Conservation (phyloP, 1,140 invertebrate species). For the Hylaeus volcanicus region DNA sequence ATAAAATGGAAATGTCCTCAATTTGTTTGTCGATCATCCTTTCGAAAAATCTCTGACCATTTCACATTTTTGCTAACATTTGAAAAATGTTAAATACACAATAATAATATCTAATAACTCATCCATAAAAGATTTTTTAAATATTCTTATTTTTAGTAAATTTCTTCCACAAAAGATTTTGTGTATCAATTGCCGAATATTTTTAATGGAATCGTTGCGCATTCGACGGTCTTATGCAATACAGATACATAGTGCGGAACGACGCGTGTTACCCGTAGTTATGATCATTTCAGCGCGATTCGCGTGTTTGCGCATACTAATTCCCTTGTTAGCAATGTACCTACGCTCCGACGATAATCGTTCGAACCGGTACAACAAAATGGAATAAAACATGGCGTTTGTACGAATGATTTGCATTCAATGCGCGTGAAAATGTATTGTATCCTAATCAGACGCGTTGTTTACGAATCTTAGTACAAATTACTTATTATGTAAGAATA, state of each 20-base stretch:
- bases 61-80: too few species aligned
- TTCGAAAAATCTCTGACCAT: too few species aligned
- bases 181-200: too few species aligned
- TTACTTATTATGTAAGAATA: conserved; percentile 11
- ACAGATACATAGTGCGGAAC: conserved; percentile 21
- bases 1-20: too few species aligned
- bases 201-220: too few species aligned
- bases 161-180: too few species aligned
- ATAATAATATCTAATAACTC: too few species aligned
- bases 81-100: too few species aligned
- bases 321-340: conserved; percentile 1
- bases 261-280: not conserved
- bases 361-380: not conserved
- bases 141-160: too few species aligned
- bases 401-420: conserved; percentile 34
- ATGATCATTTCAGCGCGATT: not conserved
- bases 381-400: conserved; percentile 27
- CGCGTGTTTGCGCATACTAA: conserved; percentile 4
- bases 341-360: conserved; percentile 20
- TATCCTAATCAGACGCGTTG: conserved; percentile 10
- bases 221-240: not conserved
- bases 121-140: too few species aligned
- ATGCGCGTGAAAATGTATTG: conserved; percentile 27
- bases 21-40: too few species aligned
- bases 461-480: conserved; percentile 13